Base-by-base conservation (phyloP, 2,888 invertebrate species). In the Nemapogon koenigi region DNA sequence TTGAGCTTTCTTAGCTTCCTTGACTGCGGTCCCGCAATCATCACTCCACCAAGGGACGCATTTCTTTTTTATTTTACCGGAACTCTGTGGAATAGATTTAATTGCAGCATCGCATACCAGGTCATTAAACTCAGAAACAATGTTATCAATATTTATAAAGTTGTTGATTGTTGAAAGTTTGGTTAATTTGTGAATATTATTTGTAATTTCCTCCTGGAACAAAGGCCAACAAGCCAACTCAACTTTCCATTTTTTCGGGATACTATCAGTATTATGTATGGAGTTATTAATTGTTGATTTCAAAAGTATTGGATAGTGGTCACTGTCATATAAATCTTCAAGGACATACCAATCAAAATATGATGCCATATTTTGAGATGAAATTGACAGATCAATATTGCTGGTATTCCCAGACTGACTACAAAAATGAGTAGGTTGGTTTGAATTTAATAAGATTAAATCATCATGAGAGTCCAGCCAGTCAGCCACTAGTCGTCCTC, bases 301-400 rank as follows among this genome's bases (percentile, higher is more conserved):
- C n/a, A n/a, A n/a, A n/a, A n/a, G n/a, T n/a, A n/a, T n/a, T n/a
- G n/a, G n/a, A n/a, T n/a, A n/a, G n/a, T n/a, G n/a, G n/a, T n/a
- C n/a, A n/a, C n/a, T n/a, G n/a, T n/a, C n/a, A n/a, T n/a, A n/a
- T n/a, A 44, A 40, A 35, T 44, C 39, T 1, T 46, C 46, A 28
- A 46, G 29, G n/a, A 44, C 43, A 33, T 44, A 41, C 44, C 46
- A 46, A 22, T 43, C 43, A 42, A 46, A 46, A 46, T 43, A 46
- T 35, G 41, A 35, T n/a, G 25, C 26, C 37, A n/a, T n/a, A 43
- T 44, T 40, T 41, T 40, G 41, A 38, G 41, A 43, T 41, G 42
- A 41, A 2, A 46, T 29, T 38, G 43, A 38, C 32, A 41, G 18
- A 38, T 44, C 41, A 22, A 41, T 42, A 16, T 4, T 35, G 32